phyloP scores from a whole-genome alignment of 2,888 invertebrate genomes.

The Volucella bombylans region DNA sequence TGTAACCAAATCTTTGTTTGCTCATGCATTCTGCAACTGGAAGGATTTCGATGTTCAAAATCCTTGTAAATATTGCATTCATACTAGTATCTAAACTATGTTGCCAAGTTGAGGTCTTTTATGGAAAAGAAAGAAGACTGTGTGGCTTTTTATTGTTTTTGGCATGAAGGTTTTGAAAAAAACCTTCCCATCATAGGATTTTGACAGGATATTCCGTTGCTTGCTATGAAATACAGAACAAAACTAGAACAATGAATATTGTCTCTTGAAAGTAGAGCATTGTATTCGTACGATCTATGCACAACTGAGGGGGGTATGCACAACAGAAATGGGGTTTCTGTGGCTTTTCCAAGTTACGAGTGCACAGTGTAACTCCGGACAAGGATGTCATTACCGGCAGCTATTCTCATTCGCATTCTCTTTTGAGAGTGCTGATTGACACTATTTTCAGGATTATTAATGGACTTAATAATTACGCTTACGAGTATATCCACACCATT shows the following conservation, averaged over 20 bases:
- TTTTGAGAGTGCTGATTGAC: slow-evolving; percentile 50
- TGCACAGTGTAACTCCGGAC: slow-evolving; percentile 24
- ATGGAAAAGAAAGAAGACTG: slow-evolving; percentile 4
- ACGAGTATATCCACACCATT: not conserved
- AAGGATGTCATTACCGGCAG: slow-evolving; percentile 58
- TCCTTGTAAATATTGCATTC: slow-evolving; percentile 35
- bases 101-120: slow-evolving; percentile 36
- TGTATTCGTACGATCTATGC: slow-evolving; percentile 17
- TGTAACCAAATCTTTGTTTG: slow-evolving; percentile 57
- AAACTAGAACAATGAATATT: slow-evolving; percentile 69
- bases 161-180: slow-evolving; percentile 55
- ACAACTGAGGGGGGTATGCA: slow-evolving; percentile 18
- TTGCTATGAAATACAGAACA: slow-evolving; percentile 34
- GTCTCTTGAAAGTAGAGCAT: slow-evolving; percentile 54
- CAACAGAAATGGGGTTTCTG: slow-evolving; percentile 53
- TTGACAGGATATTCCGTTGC: slow-evolving; percentile 61
- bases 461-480: slow-evolving; percentile 48
- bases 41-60: slow-evolving; percentile 16
- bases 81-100: slow-evolving; percentile 11
- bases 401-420: slow-evolving; percentile 12
- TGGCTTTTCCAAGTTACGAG: slow-evolving; percentile 16
- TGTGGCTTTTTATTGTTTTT: slow-evolving; percentile 53
- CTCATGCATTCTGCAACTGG: slow-evolving; percentile 30
- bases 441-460: slow-evolving; percentile 24
- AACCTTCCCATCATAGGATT: slow-evolving; percentile 50